phyloP scores from a whole-genome alignment of 2,888 invertebrate species.

The Caenorhabditis sp. region DNA sequence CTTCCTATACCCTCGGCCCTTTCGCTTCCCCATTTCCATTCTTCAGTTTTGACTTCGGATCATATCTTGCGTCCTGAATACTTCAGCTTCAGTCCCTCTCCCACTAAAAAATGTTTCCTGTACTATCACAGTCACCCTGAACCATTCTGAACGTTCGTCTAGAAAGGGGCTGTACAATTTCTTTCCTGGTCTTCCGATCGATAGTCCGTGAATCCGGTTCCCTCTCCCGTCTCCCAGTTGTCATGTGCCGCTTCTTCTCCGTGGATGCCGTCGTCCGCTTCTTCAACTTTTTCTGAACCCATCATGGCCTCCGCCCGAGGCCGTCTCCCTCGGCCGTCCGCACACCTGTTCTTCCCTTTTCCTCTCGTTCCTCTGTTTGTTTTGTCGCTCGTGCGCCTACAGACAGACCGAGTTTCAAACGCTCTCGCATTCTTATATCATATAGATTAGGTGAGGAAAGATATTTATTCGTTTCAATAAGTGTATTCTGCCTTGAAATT shows the following conservation, averaged over 20 bases:
- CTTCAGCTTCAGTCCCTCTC: no score
- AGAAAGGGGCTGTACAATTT: conserved; percentile 13
- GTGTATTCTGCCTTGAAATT: conserved; percentile 79
- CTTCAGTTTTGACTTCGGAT: no score
- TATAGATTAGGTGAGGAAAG: conserved; percentile 30
- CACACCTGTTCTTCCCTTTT: conserved; percentile 45
- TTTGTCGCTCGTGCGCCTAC: conserved; percentile 44
- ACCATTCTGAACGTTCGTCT: no score
- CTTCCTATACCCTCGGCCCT: no score
- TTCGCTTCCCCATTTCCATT: no score
- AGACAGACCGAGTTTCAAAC: conserved; percentile 42
- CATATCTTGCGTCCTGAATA: no score
- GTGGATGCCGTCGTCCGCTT: neutral
- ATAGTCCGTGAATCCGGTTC: conserved; percentile 51
- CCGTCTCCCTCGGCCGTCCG: conserved; percentile 5
- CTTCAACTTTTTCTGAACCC: conserved; percentile 22
- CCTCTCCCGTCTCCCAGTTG: conserved; percentile 12
- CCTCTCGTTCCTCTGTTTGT: conserved; percentile 28
- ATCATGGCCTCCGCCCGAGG: neutral
- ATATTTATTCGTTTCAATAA: conserved; percentile 64
- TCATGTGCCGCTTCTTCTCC: conserved; percentile 27
- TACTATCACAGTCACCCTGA: no score
- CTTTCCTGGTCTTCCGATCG: conserved; percentile 31
- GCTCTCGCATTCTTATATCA: conserved; percentile 27
- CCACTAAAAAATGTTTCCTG: no score